A percentile compares a stretch with the other conserved stretches of the same genome.
phyloP scores from a whole-genome alignment of 2,797 vertebrate genomes.

The Channa striata region DNA sequence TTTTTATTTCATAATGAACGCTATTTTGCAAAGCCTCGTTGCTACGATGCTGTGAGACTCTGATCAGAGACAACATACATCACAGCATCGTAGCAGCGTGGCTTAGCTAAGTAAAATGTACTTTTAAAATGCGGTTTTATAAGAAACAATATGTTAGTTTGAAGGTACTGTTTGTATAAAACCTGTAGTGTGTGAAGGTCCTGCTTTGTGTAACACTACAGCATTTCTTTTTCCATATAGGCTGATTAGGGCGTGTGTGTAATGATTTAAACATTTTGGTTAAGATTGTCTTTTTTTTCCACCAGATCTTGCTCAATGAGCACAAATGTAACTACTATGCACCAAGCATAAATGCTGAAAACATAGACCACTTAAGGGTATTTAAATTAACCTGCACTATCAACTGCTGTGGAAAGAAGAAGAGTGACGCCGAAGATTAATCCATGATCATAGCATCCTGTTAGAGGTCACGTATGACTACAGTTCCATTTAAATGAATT shows the following conservation, averaged over 20 bases:
- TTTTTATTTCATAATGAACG: no score
- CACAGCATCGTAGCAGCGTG: background rate
- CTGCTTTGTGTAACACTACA: background rate
- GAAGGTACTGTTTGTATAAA: background rate
- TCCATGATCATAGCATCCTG: background rate
- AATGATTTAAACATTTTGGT: background rate
- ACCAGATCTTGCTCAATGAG: conserved; percentile 16
- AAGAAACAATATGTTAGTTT: background rate
- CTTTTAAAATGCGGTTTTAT: background rate
- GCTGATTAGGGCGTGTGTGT: background rate
- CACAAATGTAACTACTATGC: conserved; percentile 44
- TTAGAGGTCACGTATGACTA: background rate
- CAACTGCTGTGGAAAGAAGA: background rate
- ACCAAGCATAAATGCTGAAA: conserved; percentile 22
- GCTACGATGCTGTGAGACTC: no score
- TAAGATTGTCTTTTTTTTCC: conserved; percentile 13
- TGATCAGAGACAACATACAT: background rate
- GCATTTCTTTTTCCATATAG: background rate
- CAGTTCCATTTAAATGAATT: no score
- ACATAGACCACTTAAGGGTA: background rate
- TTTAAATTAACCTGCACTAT: background rate
- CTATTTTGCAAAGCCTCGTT: no score
- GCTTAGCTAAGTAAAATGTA: background rate
- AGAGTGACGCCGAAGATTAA: background rate
- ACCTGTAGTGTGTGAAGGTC: background rate